Evolutionary conservation across 2,888 invertebrate species (phyloP).

Genomic region (Malthinus flaveolus): DNA sequence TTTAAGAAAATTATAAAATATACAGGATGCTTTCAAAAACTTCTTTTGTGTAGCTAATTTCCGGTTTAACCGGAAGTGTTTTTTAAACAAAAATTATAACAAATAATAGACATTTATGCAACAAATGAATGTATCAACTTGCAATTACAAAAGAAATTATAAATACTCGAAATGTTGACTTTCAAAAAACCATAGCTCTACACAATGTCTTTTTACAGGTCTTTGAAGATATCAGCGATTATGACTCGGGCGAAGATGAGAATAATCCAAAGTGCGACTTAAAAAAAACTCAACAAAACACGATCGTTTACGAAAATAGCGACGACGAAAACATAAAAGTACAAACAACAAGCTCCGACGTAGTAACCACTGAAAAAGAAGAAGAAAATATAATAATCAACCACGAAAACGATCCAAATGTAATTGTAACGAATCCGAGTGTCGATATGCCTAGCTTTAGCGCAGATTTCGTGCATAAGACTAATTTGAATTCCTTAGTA

Average conservation of each 20-base stretch:
- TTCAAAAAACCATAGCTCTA: no score
- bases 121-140: no score
- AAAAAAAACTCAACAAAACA: conserved; percentile 46
- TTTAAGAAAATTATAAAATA: no score
- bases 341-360: conserved; percentile 8
- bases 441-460: conserved; percentile 62
- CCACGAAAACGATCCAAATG: conserved; percentile 50
- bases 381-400: background rate
- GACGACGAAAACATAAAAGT: conserved; percentile 43
- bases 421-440: conserved; percentile 73
- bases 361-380: conserved; percentile 1
- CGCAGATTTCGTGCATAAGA: conserved; percentile 55
- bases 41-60: no score
- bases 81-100: no score
- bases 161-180: no score
- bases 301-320: conserved; percentile 49
- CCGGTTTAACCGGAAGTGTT: no score
- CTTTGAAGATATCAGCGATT: conserved; percentile 53
- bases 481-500: conserved; percentile 60
- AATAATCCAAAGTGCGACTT: conserved; percentile 49
- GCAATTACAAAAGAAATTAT: no score
- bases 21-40: no score
- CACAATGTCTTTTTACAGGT: conserved; percentile 41
- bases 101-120: no score
- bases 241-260: conserved; percentile 46